A percentile compares a stretch with the other conserved stretches of the same genome.
Conservation (phyloP, 2,113 vertebrate species). For the Daphoenositta chrysoptera region DNA sequence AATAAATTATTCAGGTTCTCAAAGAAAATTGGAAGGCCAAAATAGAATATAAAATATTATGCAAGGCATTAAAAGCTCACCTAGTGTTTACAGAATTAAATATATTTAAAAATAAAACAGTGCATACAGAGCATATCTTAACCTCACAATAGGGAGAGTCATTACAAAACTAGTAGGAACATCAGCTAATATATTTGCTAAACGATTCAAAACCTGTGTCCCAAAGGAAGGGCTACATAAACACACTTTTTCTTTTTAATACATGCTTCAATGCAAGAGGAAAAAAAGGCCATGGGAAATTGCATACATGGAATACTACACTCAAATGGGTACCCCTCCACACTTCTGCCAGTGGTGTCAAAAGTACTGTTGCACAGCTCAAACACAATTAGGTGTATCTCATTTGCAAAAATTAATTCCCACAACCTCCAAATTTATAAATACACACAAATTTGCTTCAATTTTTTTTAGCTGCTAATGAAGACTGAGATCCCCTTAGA, state of each 20-base stretch:
- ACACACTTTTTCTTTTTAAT: neutral
- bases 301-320: neutral
- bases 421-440: neutral
- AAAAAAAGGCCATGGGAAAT: neutral
- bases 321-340: neutral
- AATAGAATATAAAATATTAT: neutral
- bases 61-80: neutral
- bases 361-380: neutral
- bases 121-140: neutral
- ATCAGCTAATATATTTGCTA: neutral
- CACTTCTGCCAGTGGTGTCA: neutral
- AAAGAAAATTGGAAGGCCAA: constrained; percentile 47
- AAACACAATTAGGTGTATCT: neutral
- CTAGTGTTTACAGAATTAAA: neutral
- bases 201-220: neutral
- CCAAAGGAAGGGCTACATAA: neutral
- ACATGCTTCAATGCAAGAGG: neutral
- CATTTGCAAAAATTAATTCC: neutral
- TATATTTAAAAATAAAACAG: neutral
- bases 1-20: constrained; percentile 53
- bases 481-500: neutral
- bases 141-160: neutral
- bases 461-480: neutral
- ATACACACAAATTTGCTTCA: neutral
- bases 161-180: neutral